phyloP scores from a whole-genome alignment of 1,140 invertebrate species.

The Marisa cornuarietis region DNA sequence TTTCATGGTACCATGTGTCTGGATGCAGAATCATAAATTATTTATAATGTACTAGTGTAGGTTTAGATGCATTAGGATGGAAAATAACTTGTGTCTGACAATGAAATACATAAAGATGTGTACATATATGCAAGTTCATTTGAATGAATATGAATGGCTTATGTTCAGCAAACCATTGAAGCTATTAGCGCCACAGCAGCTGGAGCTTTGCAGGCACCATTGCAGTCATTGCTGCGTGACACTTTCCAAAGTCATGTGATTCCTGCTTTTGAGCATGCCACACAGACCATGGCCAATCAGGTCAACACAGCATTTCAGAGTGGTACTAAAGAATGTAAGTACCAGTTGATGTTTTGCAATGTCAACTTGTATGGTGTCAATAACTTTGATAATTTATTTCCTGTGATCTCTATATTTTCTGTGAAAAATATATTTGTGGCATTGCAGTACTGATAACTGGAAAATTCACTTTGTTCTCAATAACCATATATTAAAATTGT shows the following conservation, averaged over 20 bases:
- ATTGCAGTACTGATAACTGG: neutral
- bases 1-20: neutral
- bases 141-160: conserved; percentile 19
- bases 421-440: neutral
- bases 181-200: conserved; percentile 75
- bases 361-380: neutral
- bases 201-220: conserved; percentile 73
- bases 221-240: conserved; percentile 79
- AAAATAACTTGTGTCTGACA: too few relatives aligned
- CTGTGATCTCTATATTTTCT: neutral
- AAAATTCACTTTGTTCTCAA: too few relatives aligned
- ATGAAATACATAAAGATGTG: too few relatives aligned
- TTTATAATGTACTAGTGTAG: too few relatives aligned
- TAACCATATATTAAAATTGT: too few relatives aligned
- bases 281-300: conserved; percentile 86
- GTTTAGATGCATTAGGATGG: too few relatives aligned
- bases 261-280: conserved; percentile 85
- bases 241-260: conserved; percentile 79
- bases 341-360: neutral
- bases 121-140: too few relatives aligned
- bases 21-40: too few relatives aligned
- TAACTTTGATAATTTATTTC: neutral
- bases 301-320: conserved; percentile 85
- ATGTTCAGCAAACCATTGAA: conserved; percentile 77
- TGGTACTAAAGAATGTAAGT: conserved; percentile 90